Conservation (phyloP, 2,113 vertebrate species). For the Ascaphus truei region DNA sequence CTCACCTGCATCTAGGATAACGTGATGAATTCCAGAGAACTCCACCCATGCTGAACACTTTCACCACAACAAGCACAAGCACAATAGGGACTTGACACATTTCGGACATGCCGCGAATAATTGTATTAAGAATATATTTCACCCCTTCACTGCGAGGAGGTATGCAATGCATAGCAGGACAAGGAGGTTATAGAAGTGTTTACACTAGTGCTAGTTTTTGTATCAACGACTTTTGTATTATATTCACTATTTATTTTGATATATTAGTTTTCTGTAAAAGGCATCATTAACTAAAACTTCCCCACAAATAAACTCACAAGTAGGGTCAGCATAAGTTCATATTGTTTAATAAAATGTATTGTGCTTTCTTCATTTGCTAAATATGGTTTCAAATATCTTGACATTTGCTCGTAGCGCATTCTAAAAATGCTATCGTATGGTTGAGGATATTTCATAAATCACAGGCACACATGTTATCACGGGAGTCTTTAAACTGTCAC, state of each 20-base stretch:
- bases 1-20: neutral
- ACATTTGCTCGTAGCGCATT: too few relatives aligned
- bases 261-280: constrained; percentile 21
- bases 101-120: neutral
- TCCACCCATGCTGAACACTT: neutral
- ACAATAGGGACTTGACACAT: neutral
- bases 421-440: too few relatives aligned
- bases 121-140: neutral
- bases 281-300: neutral
- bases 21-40: neutral
- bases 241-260: constrained; percentile 23
- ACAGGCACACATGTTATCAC: too few relatives aligned
- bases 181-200: constrained; percentile 13
- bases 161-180: constrained; percentile 4
- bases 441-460: too few relatives aligned
- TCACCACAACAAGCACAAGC: neutral
- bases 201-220: constrained; percentile 30
- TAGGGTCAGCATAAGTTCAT: neutral
- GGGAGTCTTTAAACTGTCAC: too few relatives aligned
- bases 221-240: constrained; percentile 16
- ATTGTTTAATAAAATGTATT: constrained; percentile 8
- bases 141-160: constrained; percentile 18
- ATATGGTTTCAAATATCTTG: too few relatives aligned
- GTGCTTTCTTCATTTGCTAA: too few relatives aligned
- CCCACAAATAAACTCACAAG: neutral